A percentile compares a stretch with the other conserved stretches of the same genome.
Conservation (phyloP, 2,888 invertebrate species). For the Harpagoxenus sublaevis region DNA sequence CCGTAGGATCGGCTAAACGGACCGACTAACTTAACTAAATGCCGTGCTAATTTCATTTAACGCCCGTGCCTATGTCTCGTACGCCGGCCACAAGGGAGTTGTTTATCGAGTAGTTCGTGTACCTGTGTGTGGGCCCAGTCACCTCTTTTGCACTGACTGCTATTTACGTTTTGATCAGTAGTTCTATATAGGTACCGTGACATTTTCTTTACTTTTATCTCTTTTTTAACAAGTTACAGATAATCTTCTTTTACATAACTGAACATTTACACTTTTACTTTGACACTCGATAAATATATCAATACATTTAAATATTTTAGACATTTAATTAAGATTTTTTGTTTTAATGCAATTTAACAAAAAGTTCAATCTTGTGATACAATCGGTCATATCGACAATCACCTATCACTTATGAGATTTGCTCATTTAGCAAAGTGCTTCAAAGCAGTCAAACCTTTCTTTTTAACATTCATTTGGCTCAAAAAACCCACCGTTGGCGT, state of each 20-base stretch:
- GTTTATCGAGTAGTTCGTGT: constrained; percentile 77
- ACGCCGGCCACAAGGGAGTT: constrained; percentile 78
- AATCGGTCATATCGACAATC: not conserved
- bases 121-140: constrained; percentile 40
- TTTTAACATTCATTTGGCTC: constrained; percentile 17
- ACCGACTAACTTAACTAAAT: constrained; percentile 83
- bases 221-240: not conserved
- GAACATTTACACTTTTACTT: not conserved
- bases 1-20: constrained; percentile 81
- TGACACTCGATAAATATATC: not conserved
- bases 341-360: not conserved
- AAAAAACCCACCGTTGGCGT: constrained; percentile 18
- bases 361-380: not conserved
- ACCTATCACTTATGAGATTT: not conserved
- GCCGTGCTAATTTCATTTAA: constrained; percentile 85
- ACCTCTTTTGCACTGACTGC: constrained; percentile 34
- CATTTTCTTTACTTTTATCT: not conserved
- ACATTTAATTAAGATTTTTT: not conserved
- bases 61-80: constrained; percentile 78
- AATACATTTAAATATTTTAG: not conserved
- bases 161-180: not conserved
- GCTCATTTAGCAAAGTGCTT: constrained; percentile 9
- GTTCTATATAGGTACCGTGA: not conserved
- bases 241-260: not conserved
- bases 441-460: constrained; percentile 6